Evolutionary conservation across 1,140 invertebrate genomes (phyloP).

Genomic region (Drosophila burlai): DNA sequence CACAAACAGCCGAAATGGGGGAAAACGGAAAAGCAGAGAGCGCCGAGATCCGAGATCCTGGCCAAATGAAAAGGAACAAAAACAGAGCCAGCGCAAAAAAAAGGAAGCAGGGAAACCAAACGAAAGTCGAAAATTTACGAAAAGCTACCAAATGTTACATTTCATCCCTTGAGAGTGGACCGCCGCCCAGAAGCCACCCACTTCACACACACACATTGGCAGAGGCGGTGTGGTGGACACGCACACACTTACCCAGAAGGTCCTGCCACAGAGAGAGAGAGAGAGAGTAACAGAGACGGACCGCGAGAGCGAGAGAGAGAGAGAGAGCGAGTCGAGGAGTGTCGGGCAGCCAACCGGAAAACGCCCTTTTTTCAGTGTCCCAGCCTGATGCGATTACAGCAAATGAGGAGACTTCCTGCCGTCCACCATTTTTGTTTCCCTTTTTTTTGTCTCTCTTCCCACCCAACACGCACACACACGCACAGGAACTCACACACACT

Average conservation of each 20-base stretch:
- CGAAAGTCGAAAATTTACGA: slow-evolving; percentile 84
- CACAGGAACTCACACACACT: slow-evolving; percentile 21
- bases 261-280: slow-evolving; percentile 4
- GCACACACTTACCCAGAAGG: slow-evolving; percentile 16
- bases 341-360: slow-evolving; percentile 84
- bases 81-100: slow-evolving; percentile 47
- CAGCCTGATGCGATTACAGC: slow-evolving; percentile 83
- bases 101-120: slow-evolving; percentile 60
- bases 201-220: slow-evolving; percentile 2
- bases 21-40: slow-evolving; percentile 35
- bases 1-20: slow-evolving; percentile 45
- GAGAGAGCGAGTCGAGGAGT: slow-evolving; percentile 23
- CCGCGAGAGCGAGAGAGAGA: slow-evolving; percentile 3
- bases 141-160: slow-evolving; percentile 84
- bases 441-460: slow-evolving; percentile 16
- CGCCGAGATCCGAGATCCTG: slow-evolving; percentile 14
- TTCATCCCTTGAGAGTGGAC: slow-evolving; percentile 71
- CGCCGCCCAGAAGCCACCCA: slow-evolving; percentile 27
- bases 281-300: slow-evolving; percentile 13
- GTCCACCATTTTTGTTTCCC: slow-evolving; percentile 77
- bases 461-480: slow-evolving; percentile 33
- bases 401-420: slow-evolving; percentile 84
- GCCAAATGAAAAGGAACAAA: slow-evolving; percentile 71
- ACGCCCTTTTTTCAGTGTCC: slow-evolving; percentile 76
- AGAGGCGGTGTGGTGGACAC: slow-evolving; percentile 10